These are phyloP conservation scores for Actias luna DNA, from an alignment of 2,888 invertebrate species.

Conservation along the genomic window DNA sequence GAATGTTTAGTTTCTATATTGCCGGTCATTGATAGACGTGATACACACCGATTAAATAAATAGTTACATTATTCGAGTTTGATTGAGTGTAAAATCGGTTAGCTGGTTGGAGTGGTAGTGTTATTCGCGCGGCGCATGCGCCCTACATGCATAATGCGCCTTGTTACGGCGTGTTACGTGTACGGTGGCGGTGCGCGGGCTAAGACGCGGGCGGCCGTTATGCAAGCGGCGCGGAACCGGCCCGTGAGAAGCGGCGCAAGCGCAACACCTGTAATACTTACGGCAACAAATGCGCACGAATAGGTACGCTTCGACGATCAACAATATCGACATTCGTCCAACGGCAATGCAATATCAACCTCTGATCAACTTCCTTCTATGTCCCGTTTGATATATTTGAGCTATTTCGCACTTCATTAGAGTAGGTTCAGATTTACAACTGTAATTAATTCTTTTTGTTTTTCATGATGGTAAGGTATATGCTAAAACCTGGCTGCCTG, in stretches of 20 bases:
- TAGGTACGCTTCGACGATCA: slow-evolving; percentile 34
- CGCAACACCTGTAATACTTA: slow-evolving; percentile 57
- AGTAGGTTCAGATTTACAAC: not conserved
- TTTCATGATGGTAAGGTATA: no score
- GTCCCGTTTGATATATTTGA: not conserved
- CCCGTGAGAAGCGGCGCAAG: slow-evolving; percentile 66
- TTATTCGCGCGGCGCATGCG: slow-evolving; percentile 39
- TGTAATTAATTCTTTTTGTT: no score
- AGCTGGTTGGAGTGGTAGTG: slow-evolving; percentile 17
- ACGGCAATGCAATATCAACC: slow-evolving; percentile 34
- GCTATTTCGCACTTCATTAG: not conserved
- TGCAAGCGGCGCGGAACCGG: slow-evolving; percentile 68
- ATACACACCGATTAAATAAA: not conserved
- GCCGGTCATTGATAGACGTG: not conserved
- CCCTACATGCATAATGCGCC: slow-evolving; percentile 73
- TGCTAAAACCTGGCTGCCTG: no score
- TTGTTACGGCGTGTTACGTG: slow-evolving; percentile 75
- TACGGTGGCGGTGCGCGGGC: slow-evolving; percentile 39
- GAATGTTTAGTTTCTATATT: not conserved
- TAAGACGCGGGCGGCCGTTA: slow-evolving; percentile 50
- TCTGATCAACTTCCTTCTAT: slow-evolving; percentile 12
- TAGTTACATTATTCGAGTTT: slow-evolving; percentile 8
- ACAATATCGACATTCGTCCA: slow-evolving; percentile 39
- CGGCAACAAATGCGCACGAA: slow-evolving; percentile 37
- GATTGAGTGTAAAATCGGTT: slow-evolving; percentile 18